phyloP scores from a whole-genome alignment of 2,888 invertebrate genomes.

The Athetis lepigone region DNA sequence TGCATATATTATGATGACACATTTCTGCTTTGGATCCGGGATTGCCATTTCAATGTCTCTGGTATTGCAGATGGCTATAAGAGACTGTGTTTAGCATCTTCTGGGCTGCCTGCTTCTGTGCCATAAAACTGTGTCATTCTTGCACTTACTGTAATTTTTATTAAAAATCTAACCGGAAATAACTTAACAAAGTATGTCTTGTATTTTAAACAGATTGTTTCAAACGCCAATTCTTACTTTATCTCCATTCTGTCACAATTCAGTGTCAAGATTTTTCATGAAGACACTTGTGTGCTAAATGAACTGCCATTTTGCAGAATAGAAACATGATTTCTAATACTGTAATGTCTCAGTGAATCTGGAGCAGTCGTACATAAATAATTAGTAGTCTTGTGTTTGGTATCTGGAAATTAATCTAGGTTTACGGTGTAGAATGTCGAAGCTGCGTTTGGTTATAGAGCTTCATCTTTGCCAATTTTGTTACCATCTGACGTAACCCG shows the following conservation, averaged over 20 bases:
- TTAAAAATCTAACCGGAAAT: too few species aligned
- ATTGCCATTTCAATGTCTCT: too few species aligned
- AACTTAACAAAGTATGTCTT: too few species aligned
- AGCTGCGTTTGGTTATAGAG: conserved; percentile 38
- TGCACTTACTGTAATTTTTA: too few species aligned
- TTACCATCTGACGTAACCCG: conserved; percentile 36
- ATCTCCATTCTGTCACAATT: neutral
- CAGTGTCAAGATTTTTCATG: neutral
- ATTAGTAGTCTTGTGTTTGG: conserved; percentile 39
- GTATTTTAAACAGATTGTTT: too few species aligned
- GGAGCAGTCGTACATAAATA: conserved; percentile 44
- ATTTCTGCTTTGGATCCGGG: too few species aligned
- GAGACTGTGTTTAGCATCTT: too few species aligned
- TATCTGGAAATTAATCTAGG: conserved; percentile 49
- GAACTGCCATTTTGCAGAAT: neutral
- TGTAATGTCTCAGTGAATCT: conserved; percentile 30
- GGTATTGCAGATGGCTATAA: too few species aligned
- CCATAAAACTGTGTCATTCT: too few species aligned
- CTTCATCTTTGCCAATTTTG: conserved; percentile 44
- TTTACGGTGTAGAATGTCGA: conserved; percentile 39
- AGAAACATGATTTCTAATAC: conserved; percentile 8
- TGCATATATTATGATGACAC: too few species aligned
- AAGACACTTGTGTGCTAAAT: neutral
- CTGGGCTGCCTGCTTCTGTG: too few species aligned
- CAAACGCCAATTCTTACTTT: neutral